Evolutionary conservation across 2,797 vertebrate species (phyloP).

Genomic region (Amblyraja radiata): DNA sequence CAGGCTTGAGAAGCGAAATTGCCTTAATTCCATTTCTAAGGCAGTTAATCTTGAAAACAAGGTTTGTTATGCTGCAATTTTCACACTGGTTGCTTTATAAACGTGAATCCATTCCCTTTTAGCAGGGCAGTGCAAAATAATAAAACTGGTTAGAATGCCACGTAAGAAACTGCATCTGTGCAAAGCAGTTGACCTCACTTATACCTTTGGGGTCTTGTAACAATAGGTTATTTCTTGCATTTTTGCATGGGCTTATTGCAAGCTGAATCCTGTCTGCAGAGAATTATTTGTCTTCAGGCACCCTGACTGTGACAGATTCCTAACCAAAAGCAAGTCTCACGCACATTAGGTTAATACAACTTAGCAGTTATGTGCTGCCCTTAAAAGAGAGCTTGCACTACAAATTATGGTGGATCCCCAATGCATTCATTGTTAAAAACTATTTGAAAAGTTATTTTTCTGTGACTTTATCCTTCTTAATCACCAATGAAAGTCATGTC

Average conservation of each 20-base stretch:
- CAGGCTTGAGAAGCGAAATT: too few relatives aligned
- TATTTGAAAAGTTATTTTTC: constrained; percentile 6
- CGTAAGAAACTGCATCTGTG: neutral
- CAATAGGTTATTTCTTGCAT: neutral
- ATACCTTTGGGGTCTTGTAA: neutral
- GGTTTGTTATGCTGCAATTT: neutral
- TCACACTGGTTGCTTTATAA: neutral
- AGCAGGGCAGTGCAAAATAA: neutral
- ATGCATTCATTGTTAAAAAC: neutral
- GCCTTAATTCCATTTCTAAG: neutral
- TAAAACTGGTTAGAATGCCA: neutral
- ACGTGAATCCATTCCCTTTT: neutral
- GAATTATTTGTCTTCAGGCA: constrained; percentile 11
- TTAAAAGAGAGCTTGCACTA: neutral
- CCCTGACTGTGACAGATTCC: neutral
- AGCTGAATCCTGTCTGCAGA: neutral
- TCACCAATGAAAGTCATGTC: neutral
- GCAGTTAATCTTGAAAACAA: neutral
- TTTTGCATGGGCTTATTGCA: neutral
- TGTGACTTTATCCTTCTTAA: constrained; percentile 2
- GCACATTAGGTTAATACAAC: neutral
- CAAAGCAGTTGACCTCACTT: neutral
- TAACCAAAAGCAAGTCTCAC: constrained; percentile 17
- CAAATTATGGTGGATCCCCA: neutral
- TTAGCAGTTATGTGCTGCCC: neutral